Percentiles rank a stretch among this genome's conserved stretches.
These are phyloP conservation scores for Pandemis corylana DNA, from an alignment of 2,888 invertebrate genomes.

Conservation along the genomic window DNA sequence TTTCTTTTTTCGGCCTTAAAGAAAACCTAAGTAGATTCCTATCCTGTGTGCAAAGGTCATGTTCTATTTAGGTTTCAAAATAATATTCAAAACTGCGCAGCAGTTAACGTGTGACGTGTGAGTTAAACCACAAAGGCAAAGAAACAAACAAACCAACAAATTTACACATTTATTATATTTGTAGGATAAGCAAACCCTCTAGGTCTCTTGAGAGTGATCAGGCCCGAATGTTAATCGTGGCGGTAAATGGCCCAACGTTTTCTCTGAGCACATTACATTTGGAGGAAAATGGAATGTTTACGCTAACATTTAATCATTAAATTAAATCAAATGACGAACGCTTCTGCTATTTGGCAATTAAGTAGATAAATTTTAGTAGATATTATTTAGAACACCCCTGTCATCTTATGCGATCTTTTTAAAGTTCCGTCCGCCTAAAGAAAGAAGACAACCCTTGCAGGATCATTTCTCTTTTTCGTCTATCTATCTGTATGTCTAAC, in stretches of 20 bases:
- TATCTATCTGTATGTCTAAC: too few species aligned
- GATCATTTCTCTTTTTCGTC: too few species aligned
- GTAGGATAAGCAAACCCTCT: background rate
- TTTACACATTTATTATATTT: background rate
- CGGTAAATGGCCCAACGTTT: slow-evolving; percentile 28
- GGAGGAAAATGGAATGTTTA: slow-evolving; percentile 19
- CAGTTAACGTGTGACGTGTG: too few species aligned
- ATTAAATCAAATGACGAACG: slow-evolving; percentile 9
- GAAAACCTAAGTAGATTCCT: too few species aligned
- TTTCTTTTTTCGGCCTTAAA: too few species aligned
- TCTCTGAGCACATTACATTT: slow-evolving; percentile 18
- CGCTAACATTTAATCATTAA: slow-evolving; percentile 10
- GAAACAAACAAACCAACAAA: too few species aligned
- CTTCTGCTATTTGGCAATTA: background rate
- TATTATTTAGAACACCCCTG: background rate
- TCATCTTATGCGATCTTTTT: background rate
- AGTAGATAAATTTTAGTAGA: background rate
- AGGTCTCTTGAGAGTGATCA: slow-evolving; percentile 28
- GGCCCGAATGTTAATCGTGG: slow-evolving; percentile 33
- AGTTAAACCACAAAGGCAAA: background rate
- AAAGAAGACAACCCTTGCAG: too few species aligned
- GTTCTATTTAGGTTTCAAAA: too few species aligned
- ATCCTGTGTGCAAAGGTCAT: too few species aligned
- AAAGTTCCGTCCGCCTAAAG: too few species aligned
- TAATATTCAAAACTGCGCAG: too few species aligned